Conservation (phyloP, 2,888 invertebrate genomes). For the Argyra leucocephala region DNA sequence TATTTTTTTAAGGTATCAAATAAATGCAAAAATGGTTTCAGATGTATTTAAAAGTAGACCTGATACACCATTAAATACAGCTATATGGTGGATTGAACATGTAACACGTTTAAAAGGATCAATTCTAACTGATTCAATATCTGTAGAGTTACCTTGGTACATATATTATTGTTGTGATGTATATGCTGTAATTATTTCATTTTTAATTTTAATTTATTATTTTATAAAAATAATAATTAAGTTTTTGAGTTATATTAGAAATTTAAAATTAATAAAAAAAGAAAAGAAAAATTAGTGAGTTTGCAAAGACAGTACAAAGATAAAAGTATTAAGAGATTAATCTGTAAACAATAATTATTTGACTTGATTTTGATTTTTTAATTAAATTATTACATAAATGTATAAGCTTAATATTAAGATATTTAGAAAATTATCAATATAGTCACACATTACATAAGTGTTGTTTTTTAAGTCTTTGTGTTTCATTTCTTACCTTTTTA, state of each 20-base stretch:
- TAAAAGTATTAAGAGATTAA: no score
- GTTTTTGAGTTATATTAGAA: not conserved
- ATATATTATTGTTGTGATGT: slow-evolving; percentile 47
- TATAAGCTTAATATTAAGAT: no score
- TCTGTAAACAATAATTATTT: no score
- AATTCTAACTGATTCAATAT: slow-evolving; percentile 45
- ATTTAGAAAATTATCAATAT: no score
- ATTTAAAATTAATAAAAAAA: not conserved
- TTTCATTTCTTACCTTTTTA: no score
- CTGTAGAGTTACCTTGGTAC: slow-evolving; percentile 43
- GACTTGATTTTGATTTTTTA: no score
- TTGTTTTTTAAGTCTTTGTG: no score
- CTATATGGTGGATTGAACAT: slow-evolving; percentile 60
- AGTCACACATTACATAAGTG: no score
- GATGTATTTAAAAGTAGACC: slow-evolving; percentile 48
- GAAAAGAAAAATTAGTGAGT: no score
- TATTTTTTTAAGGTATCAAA: slow-evolving; percentile 27
- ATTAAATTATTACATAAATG: no score
- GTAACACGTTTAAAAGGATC: slow-evolving; percentile 52
- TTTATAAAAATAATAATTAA: not conserved
- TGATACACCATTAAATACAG: slow-evolving; percentile 49
- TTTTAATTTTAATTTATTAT: not conserved
- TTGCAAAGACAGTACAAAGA: no score
- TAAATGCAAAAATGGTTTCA: slow-evolving; percentile 46
- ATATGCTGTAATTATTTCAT: slow-evolving; percentile 23